Evolutionary conservation across 1,140 invertebrate species (phyloP), one percentile per base, ranked within the genome.

Genomic region (Belonocnema kinseyi): DNA sequence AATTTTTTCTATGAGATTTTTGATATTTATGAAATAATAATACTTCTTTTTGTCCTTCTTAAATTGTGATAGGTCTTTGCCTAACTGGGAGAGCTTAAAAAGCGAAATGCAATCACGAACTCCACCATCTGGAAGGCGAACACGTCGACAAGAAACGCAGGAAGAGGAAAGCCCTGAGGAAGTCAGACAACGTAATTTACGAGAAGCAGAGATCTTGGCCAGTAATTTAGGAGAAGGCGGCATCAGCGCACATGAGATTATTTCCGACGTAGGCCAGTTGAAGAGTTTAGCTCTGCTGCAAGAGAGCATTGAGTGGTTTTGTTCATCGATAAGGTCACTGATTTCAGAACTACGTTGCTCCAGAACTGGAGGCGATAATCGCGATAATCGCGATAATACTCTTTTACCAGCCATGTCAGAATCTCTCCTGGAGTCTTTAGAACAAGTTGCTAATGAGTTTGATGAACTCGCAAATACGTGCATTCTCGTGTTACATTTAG

Each of bases 151-250:
- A 74, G 91, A 92, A 78, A 93, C 93, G 0, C 92, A 92, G 17
- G 94, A 95, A 83, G 94, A 94, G 84, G 94, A 95, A 85, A 95
- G 94, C 85, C 95, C 95, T 0, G 93, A 96, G 81, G 96, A 97
- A 86, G 93, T 97, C 54, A 91, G 96, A 46, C 94, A 95, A 81
- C 92, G 97, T 77, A 98, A 97, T 89, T 92, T 96, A 46, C 94
- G 96, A 75, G 98, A 99, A 91, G 97, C 97, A 0, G 96, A 98
- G 87, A 98, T 99, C 82, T 91, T 99, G 3, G 97, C 97, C 16
- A 95, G 95, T 51, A 98, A 97, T 89, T 91, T 98, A 16, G 96
- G 95, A 1, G 97, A 98, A 86, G 95, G 95, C 33, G 94, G 96
- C 16, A 96, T 98, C n/a, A 94, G 94, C 10, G 92, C 94, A n/a